Percentiles rank a stretch among this genome's conserved stretches.
Conservation (phyloP, 2,888 invertebrate genomes). For the Hanleya hanleyi region DNA sequence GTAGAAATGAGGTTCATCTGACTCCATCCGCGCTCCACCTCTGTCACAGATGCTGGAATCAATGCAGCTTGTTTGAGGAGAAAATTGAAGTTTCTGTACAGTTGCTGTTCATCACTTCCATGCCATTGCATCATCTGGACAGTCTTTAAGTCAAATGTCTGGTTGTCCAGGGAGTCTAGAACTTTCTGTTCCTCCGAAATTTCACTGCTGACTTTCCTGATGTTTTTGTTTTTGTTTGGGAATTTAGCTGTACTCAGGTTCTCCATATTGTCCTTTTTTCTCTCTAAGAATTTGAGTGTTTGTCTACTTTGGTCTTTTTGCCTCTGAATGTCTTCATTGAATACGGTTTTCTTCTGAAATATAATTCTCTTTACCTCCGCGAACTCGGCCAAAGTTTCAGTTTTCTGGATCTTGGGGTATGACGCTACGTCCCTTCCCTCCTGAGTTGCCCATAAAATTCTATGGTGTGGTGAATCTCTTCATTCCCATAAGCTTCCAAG, state of each 20-base stretch:
- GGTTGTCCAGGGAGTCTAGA: not conserved
- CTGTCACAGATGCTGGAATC: not conserved
- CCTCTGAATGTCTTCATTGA: not conserved
- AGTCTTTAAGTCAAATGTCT: not conserved
- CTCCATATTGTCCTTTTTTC: not conserved
- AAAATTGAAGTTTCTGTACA: not conserved
- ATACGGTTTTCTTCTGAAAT: not conserved
- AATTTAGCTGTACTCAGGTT: not conserved
- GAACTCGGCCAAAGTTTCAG: not conserved
- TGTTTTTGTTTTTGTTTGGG: not conserved
- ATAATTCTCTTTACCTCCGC: not conserved
- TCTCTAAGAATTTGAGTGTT: not conserved
- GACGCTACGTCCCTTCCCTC: not conserved
- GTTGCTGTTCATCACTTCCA: not conserved
- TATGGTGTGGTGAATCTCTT: not conserved
- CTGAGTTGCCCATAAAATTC: not conserved
- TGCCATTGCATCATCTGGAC: not conserved
- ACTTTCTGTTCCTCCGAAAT: not conserved
- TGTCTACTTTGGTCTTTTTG: not conserved
- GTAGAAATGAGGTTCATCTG: not conserved
- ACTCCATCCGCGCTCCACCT: not conserved
- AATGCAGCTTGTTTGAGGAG: not conserved
- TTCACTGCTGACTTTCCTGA: not conserved
- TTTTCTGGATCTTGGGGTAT: not conserved
- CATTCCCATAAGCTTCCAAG: not conserved